Evolutionary conservation across 2,888 invertebrate genomes (phyloP).

Genomic region (Phlogophora meticulosa): DNA sequence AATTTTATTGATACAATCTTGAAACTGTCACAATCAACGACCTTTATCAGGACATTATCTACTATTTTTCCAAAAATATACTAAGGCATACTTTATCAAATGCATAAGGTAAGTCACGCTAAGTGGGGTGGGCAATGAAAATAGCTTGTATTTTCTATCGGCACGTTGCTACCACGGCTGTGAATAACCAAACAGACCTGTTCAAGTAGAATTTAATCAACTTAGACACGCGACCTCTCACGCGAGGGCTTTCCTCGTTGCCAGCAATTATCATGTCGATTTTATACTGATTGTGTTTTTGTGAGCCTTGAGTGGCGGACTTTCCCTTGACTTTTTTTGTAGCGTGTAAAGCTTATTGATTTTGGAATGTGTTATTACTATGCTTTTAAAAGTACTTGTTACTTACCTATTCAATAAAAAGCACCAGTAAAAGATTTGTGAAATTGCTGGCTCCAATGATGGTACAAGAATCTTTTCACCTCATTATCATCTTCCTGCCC

Average conservation of each 20-base stretch:
- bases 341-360: slow-evolving; percentile 52
- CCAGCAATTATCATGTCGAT: slow-evolving; percentile 73
- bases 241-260: slow-evolving; percentile 68
- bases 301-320: slow-evolving; percentile 48
- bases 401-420: not conserved
- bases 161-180: slow-evolving; percentile 66
- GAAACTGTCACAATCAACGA: slow-evolving; percentile 41
- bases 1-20: slow-evolving; percentile 45
- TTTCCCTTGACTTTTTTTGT: slow-evolving; percentile 52
- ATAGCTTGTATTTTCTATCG: slow-evolving; percentile 67
- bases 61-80: slow-evolving; percentile 43
- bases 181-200: slow-evolving; percentile 71
- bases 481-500: too few species aligned
- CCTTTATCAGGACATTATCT: slow-evolving; percentile 35
- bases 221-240: slow-evolving; percentile 73
- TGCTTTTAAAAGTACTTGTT: not conserved
- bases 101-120: slow-evolving; percentile 65
- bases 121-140: slow-evolving; percentile 59
- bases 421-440: not conserved
- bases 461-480: too few species aligned
- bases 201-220: slow-evolving; percentile 75
- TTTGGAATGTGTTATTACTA: slow-evolving; percentile 23
- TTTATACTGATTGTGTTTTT: slow-evolving; percentile 69
- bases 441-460: slow-evolving; percentile 22
- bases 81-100: slow-evolving; percentile 50